Evolutionary conservation across 2,797 vertebrate genomes (phyloP), one percentile per base, ranked within the genome.

Genomic region (Pygocentrus nattereri): DNA sequence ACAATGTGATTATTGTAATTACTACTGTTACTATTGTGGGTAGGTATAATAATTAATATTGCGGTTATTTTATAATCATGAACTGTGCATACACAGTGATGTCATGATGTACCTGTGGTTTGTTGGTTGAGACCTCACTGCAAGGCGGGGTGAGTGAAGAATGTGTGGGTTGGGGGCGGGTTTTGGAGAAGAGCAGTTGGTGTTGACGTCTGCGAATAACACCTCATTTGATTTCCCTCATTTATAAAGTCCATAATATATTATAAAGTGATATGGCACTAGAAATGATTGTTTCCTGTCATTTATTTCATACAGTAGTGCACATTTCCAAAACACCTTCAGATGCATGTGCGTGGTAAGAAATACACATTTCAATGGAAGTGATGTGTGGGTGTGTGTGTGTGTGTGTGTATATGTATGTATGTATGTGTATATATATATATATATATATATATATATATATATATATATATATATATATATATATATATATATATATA

Each of bases 31-130:
- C 90, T 90, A 89, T 86, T 93, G 92, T 94, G 88, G 90, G 91
- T 92, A 92, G 90, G 85, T 93, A 86, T 93, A 31, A 91, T 89
- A 86, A 91, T 91, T 90, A 86, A 91, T 92, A 91, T 92, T 84
- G 75, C 83, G 79, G 88, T 91, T 91, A 72, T 93, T 93, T 94
- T 92, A 91, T 91, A 92, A 91, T 91, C 88, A 87, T 88, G 82
- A 84, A 89, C 83, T 86, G 88, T 88, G 81, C 88, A 87, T 85
- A 89, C 85, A 86, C 88, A 88, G 87, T 90, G 87, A 89, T 88
- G 87, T 82, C 77, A 83, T 85, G 83, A 73, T 84, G 90, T 90
- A 88, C 84, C 85, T 86, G 87, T 85, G 84, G 64, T 91, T 88
- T 73, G 79, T 87, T 89, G 86, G 90, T 88, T 85, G 84, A 87